phyloP scores from a whole-genome alignment of 2,797 vertebrate species.

The Tympanoctomys barrerae region DNA sequence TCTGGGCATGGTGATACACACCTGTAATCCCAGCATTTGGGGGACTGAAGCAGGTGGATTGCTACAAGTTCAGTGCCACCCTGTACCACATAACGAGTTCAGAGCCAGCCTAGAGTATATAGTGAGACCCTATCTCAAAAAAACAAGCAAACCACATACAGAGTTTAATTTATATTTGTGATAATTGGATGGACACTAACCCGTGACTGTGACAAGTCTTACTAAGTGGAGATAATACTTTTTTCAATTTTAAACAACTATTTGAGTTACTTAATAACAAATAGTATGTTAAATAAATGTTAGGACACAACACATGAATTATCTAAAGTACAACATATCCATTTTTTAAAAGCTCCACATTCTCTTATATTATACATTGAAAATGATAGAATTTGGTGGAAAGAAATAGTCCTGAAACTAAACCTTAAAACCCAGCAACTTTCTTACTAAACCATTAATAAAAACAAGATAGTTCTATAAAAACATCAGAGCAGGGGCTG shows the following conservation, averaged over 20 bases:
- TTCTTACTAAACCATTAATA: slow-evolving; percentile 49
- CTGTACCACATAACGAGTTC: neutral
- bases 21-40: neutral
- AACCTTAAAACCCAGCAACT: neutral
- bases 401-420: neutral
- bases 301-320: neutral
- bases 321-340: slow-evolving; percentile 1
- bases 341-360: slow-evolving; percentile 45
- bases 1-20: neutral
- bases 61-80: neutral
- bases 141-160: neutral
- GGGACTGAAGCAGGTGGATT: neutral
- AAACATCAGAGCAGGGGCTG: too few relatives aligned
- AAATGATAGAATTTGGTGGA: neutral
- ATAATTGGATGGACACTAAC: neutral
- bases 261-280: slow-evolving; percentile 41
- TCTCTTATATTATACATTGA: slow-evolving; percentile 29
- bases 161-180: neutral
- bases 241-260: neutral
- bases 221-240: neutral
- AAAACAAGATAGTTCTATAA: neutral
- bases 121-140: neutral
- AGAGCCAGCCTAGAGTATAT: neutral
- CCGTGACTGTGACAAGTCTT: slow-evolving; percentile 4
- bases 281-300: neutral